phyloP scores from a whole-genome alignment of 2,797 vertebrate species.

The Alectoris magna region DNA sequence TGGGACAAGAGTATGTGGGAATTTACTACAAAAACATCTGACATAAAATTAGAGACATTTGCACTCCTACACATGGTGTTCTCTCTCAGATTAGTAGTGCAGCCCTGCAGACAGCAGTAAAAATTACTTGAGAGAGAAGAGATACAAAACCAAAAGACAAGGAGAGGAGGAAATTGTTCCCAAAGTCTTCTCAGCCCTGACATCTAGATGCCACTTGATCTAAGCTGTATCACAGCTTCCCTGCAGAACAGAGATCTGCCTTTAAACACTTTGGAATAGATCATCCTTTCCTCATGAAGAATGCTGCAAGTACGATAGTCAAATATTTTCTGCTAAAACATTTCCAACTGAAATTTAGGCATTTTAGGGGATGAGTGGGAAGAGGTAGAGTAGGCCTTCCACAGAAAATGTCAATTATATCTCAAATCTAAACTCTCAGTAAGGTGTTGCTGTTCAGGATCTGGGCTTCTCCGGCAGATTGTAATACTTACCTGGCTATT shows the following conservation, averaged over 20 bases:
- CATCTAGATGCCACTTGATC: fast-evolving
- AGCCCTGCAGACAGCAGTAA: neutral
- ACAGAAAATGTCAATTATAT: too few species aligned
- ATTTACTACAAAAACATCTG: neutral
- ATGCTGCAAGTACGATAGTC: too few species aligned
- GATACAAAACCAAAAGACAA: neutral
- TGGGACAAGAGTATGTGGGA: neutral
- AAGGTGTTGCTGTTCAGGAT: too few species aligned
- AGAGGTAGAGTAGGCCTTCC: too few species aligned
- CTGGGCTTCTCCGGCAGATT: too few species aligned
- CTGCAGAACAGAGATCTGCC: neutral
- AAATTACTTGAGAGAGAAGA: neutral
- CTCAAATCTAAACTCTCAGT: too few species aligned
- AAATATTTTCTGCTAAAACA: too few species aligned
- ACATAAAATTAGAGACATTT: neutral
- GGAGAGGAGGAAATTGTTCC: neutral
- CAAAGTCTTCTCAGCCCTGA: neutral
- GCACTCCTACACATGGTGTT: neutral
- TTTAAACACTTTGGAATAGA: too few species aligned
- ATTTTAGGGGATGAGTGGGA: too few species aligned
- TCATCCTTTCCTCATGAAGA: too few species aligned
- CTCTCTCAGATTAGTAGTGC: neutral
- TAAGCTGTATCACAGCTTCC: neutral
- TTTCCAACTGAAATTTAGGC: too few species aligned
- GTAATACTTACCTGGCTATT: neutral